Percentiles rank a stretch among this genome's conserved stretches.
Conservation (phyloP, 23 tunicate genomes). For the Trididemnum clinides region DNA sequence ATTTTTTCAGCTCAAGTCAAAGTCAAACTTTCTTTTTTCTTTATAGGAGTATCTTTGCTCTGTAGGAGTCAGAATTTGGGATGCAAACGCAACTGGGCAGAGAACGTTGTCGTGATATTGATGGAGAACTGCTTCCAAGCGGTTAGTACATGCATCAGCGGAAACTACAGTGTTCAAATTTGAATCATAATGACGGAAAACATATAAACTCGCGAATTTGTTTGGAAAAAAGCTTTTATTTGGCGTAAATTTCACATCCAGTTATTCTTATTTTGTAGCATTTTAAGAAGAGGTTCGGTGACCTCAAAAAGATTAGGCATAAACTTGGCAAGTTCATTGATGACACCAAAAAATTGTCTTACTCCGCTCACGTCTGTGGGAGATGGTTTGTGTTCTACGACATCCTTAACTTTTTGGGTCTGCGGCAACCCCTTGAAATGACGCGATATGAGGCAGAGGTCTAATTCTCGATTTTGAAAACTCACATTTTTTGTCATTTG, state of each 20-base stretch:
- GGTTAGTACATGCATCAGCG: slow-evolving; percentile 19
- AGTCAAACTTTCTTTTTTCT: slow-evolving; percentile 17
- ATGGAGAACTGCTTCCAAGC: slow-evolving; percentile 25
- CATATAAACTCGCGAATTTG: not conserved
- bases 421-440: not conserved
- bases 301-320: slow-evolving; percentile 4
- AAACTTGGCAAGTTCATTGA: slow-evolving; percentile 7
- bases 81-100: slow-evolving; percentile 26
- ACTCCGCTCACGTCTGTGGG: slow-evolving; percentile 10
- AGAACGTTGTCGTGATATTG: not conserved
- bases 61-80: not conserved
- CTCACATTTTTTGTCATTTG: slow-evolving; percentile 38
- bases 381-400: not conserved
- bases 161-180: slow-evolving; percentile 11
- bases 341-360: not conserved
- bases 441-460: slow-evolving; percentile 6
- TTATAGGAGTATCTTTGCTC: slow-evolving; percentile 31
- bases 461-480: slow-evolving; percentile 10
- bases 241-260: not conserved
- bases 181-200: not conserved
- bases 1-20: slow-evolving; percentile 11
- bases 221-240: not conserved
- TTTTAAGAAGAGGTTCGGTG: not conserved
- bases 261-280: not conserved
- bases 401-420: slow-evolving; percentile 10